Evolutionary conservation across 2,797 vertebrate species (phyloP), one percentile per base, ranked within the genome.

Genomic region (Dicrostonyx torquatus): DNA sequence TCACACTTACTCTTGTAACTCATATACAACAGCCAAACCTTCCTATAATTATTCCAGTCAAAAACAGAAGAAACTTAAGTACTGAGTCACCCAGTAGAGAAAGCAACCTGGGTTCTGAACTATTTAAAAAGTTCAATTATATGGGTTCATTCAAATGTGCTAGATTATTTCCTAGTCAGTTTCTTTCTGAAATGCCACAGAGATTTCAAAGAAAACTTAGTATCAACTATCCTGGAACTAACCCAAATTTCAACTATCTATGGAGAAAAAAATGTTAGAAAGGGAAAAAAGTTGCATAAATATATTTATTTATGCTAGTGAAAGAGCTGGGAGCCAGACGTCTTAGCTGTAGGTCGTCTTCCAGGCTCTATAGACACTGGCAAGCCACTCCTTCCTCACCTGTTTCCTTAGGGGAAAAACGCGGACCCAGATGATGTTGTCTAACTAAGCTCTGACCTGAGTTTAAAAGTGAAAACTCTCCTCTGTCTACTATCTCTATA

Each of bases 91-190:
- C 73, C 26, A 85, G 5, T 45, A 34, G 8, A 40, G 15, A 94
- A 95, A 77, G 53, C 60, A 92, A 87, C 86, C 75, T 94, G 64
- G 78, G 90, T 90, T 95, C 84, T 92, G 22, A 92, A 94, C 45
- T 85, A 89, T 45, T 89, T 70, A 73, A 60, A 95, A 89, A 91
- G 76, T 18, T 58, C 86, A 87, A 78, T 53, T 55, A 87, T 13
- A 8, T 64, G 55, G 26, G 66, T 55, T 55, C 58, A 58, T 55
- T 77, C 29, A 84, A 80, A 92, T 15, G 40, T 87, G 22, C 29
- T 62, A 92, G 92, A 55, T 85, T 77, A 92, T 85, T 94, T 93
- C 68, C 83, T 62, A 73, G 40, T 94, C 53, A 94, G 60, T 80
- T 94, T 89, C 31, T 82, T 83, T 80, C 90, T 94, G 29, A 96